phyloP scores from a whole-genome alignment of 1,140 invertebrate genomes.

The Drosophila sproati region DNA sequence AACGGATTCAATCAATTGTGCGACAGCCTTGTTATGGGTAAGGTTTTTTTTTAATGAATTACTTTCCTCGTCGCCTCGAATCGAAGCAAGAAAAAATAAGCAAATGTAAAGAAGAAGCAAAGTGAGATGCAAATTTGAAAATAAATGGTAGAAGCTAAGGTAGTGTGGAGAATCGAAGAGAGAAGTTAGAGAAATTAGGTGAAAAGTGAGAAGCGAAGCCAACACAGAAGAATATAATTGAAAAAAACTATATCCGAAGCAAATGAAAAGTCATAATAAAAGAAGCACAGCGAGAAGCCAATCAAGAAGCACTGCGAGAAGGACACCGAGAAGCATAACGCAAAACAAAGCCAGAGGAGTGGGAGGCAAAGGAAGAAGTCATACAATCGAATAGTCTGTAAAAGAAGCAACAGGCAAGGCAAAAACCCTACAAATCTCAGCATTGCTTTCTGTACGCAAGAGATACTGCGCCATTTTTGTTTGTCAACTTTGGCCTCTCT shows the following conservation, averaged over 20 bases:
- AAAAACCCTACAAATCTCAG: too few relatives aligned
- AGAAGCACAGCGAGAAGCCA: neutral
- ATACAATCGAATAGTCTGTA: too few relatives aligned
- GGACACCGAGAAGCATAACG: neutral
- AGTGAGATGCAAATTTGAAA: neutral
- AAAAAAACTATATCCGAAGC: neutral
- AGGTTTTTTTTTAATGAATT: neutral
- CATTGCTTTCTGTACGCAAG: too few relatives aligned
- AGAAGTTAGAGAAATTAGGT: neutral
- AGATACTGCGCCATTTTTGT: too few relatives aligned
- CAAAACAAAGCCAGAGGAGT: neutral
- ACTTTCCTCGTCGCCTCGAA: neutral
- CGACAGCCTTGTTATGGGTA: neutral
- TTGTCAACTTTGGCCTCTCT: too few relatives aligned
- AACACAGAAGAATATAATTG: neutral
- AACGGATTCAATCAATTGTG: constrained; percentile 21
- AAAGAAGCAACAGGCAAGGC: too few relatives aligned
- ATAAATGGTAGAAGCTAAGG: neutral
- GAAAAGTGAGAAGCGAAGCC: neutral
- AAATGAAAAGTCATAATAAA: neutral
- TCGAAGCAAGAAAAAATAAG: too few relatives aligned
- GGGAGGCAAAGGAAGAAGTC: neutral
- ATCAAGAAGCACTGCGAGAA: neutral
- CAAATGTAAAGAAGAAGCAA: neutral
- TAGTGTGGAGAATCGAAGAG: neutral